Evolutionary conservation across 2,797 vertebrate species (phyloP), one percentile per base, ranked within the genome.

Genomic region (Ataeniobius toweri): DNA sequence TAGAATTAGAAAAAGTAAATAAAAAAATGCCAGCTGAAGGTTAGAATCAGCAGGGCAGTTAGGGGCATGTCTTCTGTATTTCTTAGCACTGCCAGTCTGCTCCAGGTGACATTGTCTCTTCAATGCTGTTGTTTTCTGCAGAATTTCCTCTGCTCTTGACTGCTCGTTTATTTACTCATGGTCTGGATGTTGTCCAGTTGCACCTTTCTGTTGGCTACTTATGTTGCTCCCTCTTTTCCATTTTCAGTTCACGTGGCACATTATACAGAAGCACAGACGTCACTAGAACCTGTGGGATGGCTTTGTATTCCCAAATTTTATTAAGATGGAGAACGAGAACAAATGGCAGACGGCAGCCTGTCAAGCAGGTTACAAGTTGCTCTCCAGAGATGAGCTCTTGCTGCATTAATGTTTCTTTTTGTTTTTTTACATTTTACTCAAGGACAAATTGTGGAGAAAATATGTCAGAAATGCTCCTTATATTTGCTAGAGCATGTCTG

Each of bases 151-250:
- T 67, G 8, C 20, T 77, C 63, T 72, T 74, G 83, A 76, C 69
- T 74, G 85, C 84, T 83, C 82, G 84, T 72, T 78, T 81, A 78
- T 83, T 80, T 71, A 83, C 76, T 89, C 87, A 89, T 91, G 87
- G 87, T 91, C 91, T 93, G 88, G 89, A 75, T 88, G 75, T 79
- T 77, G 73, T 93, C 83, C 90, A 92, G 75, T 44, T n/a, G 72
- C 75, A 55, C 77, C 78, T 63, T 61, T 79, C 50, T 77, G 2
- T 63, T 83, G 59, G 56, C 78, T 74, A 46, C 83, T 72, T 74
- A 36, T 59, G 71, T 36, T 67, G 73, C 7, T 74, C 82, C 56
- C 41, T 83, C 74, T 68, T 44, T 71, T 59, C n/a, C 75, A 58
- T 65, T 77, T 75, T 79, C 65, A 75, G 61, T 70, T 26, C 68